These are phyloP conservation scores for Phrynocephalus guinanensis DNA, from an alignment of 2,797 vertebrate genomes.

Conservation along the genomic window DNA sequence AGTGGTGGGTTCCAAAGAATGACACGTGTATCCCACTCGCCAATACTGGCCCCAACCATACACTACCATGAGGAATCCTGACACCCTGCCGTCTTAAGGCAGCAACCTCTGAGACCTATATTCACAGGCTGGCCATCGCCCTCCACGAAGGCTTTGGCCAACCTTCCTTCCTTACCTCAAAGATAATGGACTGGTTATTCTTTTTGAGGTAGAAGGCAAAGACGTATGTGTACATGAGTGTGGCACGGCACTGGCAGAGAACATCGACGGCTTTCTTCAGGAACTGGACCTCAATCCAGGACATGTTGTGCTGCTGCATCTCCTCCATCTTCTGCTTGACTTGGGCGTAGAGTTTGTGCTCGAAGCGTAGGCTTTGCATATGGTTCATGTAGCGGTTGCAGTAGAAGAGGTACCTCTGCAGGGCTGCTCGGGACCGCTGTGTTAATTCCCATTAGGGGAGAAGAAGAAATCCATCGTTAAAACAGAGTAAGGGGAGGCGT, in stretches of 20 bases:
- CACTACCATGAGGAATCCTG: no score
- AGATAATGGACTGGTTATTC: conserved; percentile 99
- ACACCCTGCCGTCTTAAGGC: no score
- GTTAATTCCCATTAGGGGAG: conserved; percentile 71
- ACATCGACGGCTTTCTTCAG: conserved; percentile 99
- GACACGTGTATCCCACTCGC: no score
- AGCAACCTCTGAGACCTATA: background rate
- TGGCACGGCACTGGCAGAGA: conserved; percentile 99
- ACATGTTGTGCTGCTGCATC: conserved; percentile 99
- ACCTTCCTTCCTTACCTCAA: conserved; percentile 87
- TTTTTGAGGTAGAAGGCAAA: conserved; percentile 99
- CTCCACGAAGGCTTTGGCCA: background rate
- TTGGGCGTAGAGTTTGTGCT: conserved; percentile 99
- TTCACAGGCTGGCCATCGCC: no score
- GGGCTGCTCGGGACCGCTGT: conserved; percentile 95
- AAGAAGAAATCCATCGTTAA: conserved; percentile 62
- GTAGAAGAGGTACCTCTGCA: conserved; percentile 99
- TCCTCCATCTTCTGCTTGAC: conserved; percentile 99
- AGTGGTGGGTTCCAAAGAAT: no score
- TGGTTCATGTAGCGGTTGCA: conserved; percentile 99
- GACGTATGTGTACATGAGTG: conserved; percentile 99
- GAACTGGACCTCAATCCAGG: conserved; percentile 99
- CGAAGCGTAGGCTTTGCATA: conserved; percentile 99
- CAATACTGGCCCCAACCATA: no score
- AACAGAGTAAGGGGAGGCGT: conserved; percentile 41